These are phyloP conservation scores for Syngnathus floridae DNA, from an alignment of 2,113 vertebrate genomes.

Conservation along the genomic window DNA sequence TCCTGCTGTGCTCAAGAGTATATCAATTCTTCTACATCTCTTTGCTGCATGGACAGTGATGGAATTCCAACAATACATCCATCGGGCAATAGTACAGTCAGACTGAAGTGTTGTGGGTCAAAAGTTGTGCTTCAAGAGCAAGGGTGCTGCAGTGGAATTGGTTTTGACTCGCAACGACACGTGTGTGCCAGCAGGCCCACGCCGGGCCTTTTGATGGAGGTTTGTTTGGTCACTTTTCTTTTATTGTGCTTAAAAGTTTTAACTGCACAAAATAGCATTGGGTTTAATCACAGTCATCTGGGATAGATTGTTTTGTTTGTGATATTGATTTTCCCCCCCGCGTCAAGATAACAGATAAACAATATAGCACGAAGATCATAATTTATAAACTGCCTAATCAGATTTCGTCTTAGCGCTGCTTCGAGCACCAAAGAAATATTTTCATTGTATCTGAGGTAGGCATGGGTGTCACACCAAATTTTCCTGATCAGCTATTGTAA, in stretches of 20 bases:
- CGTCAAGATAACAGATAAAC: background rate
- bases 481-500: background rate
- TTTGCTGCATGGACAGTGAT: constrained; percentile 79
- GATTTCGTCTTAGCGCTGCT: background rate
- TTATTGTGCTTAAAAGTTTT: background rate
- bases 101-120: constrained; percentile 84
- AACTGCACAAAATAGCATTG: background rate
- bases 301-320: background rate
- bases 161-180: constrained; percentile 82
- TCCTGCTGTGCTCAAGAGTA: constrained; percentile 85
- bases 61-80: constrained; percentile 75
- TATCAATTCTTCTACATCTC: constrained; percentile 79
- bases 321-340: no score
- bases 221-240: constrained; percentile 40
- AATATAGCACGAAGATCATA: background rate
- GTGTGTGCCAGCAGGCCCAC: constrained; percentile 85
- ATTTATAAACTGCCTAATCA: no score
- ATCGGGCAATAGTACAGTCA: constrained; percentile 74
- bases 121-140: constrained; percentile 80
- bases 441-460: background rate
- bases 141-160: constrained; percentile 84
- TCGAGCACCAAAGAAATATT: background rate
- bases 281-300: background rate
- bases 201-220: constrained; percentile 74
- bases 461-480: background rate